Conservation (phyloP, 2,888 invertebrate species). For the Euclidia mi region DNA sequence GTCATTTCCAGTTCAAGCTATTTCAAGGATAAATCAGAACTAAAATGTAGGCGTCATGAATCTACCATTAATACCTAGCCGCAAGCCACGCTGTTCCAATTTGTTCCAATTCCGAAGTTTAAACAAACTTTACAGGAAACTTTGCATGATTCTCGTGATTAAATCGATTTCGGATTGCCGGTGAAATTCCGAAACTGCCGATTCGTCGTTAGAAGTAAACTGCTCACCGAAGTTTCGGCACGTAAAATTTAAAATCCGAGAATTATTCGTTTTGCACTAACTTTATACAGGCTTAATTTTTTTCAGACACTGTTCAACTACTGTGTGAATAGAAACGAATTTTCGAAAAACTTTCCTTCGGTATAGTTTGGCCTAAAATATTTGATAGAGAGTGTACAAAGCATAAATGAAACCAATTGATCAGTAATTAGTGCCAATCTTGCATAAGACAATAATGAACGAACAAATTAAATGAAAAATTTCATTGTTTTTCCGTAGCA, state of each 20-base stretch:
- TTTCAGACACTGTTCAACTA: not conserved
- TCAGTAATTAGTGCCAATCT: too few species aligned
- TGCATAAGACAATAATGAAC: too few species aligned
- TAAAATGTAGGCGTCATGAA: slow-evolving; percentile 77
- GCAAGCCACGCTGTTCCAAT: slow-evolving; percentile 84
- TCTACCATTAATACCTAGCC: slow-evolving; percentile 85
- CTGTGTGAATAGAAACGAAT: too few species aligned
- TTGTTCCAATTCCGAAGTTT: slow-evolving; percentile 86
- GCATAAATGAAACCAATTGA: too few species aligned
- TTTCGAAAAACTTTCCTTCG: too few species aligned
- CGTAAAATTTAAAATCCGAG: slow-evolving; percentile 79
- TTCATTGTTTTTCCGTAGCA: too few species aligned
- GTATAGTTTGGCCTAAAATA: too few species aligned
- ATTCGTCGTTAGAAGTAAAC: slow-evolving; percentile 83
- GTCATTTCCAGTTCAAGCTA: slow-evolving; percentile 42
- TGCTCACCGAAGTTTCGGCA: slow-evolving; percentile 74
- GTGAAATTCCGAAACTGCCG: slow-evolving; percentile 83
- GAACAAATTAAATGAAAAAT: too few species aligned
- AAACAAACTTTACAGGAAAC: slow-evolving; percentile 84
- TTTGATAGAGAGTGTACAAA: too few species aligned
- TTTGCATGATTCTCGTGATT: slow-evolving; percentile 88
- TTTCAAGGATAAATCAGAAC: slow-evolving; percentile 65
- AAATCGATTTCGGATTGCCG: slow-evolving; percentile 88
- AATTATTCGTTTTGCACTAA: slow-evolving; percentile 69
- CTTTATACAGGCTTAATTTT: slow-evolving; percentile 61